Percentiles rank a stretch among this genome's conserved stretches.
Evolutionary conservation across 2,797 vertebrate genomes (phyloP).

Genomic region (Echeneis naucrates): DNA sequence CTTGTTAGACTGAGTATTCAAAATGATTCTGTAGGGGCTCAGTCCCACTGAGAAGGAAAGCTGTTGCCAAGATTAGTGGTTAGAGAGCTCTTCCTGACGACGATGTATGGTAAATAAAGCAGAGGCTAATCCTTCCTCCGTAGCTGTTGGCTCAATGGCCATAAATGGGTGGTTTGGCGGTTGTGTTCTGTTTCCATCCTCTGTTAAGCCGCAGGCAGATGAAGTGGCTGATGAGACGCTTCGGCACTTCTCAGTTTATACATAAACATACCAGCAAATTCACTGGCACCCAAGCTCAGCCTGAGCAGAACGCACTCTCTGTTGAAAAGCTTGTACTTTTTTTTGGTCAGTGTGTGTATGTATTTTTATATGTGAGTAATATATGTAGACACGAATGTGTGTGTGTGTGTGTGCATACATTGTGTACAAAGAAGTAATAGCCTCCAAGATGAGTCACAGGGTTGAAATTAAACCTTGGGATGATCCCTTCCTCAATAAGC

Average conservation of each 20-base stretch:
- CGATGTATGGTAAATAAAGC: slow-evolving; percentile 64
- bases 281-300: slow-evolving; percentile 46
- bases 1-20: slow-evolving; percentile 36
- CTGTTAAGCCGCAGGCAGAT: slow-evolving; percentile 70
- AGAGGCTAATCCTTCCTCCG: slow-evolving; percentile 70
- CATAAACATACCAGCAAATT: slow-evolving; percentile 64
- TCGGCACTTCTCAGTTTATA: slow-evolving; percentile 52
- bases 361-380: slow-evolving; percentile 23
- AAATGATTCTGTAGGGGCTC: slow-evolving; percentile 34
- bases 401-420: slow-evolving; percentile 22
- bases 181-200: slow-evolving; percentile 68
- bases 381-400: background rate
- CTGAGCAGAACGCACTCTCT: slow-evolving; percentile 29
- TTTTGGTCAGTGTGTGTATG: background rate
- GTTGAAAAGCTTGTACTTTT: slow-evolving; percentile 45
- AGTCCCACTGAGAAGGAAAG: slow-evolving; percentile 35
- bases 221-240: slow-evolving; percentile 70
- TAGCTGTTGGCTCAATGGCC: slow-evolving; percentile 68
- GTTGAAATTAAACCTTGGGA: slow-evolving; percentile 76
- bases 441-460: slow-evolving; percentile 69
- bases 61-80: slow-evolving; percentile 60
- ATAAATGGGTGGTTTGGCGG: slow-evolving; percentile 72
- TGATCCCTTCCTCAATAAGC: slow-evolving; percentile 75
- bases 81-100: slow-evolving; percentile 50
- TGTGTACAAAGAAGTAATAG: slow-evolving; percentile 62